A percentile compares a stretch with the other conserved stretches of the same genome.
Evolutionary conservation across 1,140 invertebrate genomes (phyloP).

Genomic region (Meloidogyne floridensis): DNA sequence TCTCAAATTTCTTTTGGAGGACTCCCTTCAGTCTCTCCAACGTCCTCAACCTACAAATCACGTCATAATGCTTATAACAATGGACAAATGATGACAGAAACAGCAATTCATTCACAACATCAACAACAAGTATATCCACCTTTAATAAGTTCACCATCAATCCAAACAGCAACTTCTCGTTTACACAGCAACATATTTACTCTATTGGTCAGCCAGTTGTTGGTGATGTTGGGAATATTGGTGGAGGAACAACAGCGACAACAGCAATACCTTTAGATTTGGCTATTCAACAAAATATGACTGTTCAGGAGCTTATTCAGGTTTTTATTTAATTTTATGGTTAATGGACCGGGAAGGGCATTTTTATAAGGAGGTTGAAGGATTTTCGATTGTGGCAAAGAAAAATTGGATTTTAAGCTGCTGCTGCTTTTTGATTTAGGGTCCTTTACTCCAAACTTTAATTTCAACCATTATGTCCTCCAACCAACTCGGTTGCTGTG

Average conservation of each 20-base stretch:
- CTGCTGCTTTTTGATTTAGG: no score
- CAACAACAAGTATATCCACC: conserved; percentile 12
- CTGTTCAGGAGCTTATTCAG: conserved; percentile 27
- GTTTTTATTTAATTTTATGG: neutral
- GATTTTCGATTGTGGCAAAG: no score
- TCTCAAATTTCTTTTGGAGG: neutral
- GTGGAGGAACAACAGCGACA: neutral
- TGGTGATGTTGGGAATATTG: neutral
- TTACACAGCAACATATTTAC: conserved; percentile 19
- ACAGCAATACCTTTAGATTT: conserved; percentile 23
- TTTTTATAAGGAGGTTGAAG: no score
- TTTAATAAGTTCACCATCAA: neutral
- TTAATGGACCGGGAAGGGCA: no score
- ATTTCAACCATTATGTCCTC: no score
- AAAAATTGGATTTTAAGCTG: no score
- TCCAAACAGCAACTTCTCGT: neutral
- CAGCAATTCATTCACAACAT: conserved; percentile 7
- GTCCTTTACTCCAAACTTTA: no score
- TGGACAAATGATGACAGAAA: neutral
- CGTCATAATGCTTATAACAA: neutral
- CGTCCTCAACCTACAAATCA: neutral
- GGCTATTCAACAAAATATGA: conserved; percentile 28
- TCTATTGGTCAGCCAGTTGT: neutral
- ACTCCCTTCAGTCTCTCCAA: neutral
- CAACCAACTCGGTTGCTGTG: no score